phyloP scores from a whole-genome alignment of 2,797 vertebrate species.

The Natrix natrix region DNA sequence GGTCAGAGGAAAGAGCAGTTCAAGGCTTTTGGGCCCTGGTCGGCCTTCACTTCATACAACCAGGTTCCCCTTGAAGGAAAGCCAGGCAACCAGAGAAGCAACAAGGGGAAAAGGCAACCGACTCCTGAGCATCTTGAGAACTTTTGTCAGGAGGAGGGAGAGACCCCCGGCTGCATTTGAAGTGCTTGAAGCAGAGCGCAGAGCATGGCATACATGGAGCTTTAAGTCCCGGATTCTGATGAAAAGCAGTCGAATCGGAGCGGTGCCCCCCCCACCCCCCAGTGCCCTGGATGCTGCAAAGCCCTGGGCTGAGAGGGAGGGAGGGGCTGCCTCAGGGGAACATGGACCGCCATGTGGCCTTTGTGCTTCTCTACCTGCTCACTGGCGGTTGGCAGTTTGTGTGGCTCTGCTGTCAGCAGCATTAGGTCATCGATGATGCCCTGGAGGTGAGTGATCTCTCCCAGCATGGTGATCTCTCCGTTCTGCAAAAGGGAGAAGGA shows the following conservation, averaged over 20 bases:
- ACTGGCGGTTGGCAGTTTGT: conserved; percentile 93
- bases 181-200: background rate
- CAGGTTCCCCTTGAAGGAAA: background rate
- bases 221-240: background rate
- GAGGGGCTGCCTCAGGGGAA: background rate
- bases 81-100: background rate
- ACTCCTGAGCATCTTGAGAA: background rate
- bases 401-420: conserved; percentile 89
- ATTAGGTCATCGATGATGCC: conserved; percentile 95
- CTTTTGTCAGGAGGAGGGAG: background rate
- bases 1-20: background rate
- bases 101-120: no score
- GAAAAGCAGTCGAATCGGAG: background rate
- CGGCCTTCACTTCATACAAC: no score
- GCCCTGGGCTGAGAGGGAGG: background rate
- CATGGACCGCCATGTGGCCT: background rate
- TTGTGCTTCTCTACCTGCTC: conserved; percentile 82
- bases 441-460: conserved; percentile 95
- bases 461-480: conserved; percentile 94
- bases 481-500: conserved; percentile 74
- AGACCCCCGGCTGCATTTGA: background rate
- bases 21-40: background rate
- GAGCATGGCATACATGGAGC: background rate
- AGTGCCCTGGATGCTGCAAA: background rate
- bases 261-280: background rate